Conservation (phyloP, 1,140 invertebrate genomes). For the Neodiprion lecontei region DNA sequence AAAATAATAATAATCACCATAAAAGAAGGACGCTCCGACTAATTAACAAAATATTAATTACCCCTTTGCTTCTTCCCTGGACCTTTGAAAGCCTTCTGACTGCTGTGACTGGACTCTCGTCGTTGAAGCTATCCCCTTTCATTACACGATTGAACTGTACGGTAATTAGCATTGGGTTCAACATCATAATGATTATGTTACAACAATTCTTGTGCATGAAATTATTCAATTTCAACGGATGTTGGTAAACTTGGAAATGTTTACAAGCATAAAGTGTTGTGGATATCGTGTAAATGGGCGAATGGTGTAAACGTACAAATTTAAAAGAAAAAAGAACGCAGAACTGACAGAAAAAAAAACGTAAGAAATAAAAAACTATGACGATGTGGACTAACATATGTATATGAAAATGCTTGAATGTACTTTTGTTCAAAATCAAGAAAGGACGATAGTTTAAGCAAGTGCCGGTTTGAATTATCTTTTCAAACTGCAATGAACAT, state of each 20-base stretch:
- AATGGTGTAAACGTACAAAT: conserved; percentile 57
- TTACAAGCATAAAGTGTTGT: conserved; percentile 45
- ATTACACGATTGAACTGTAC: conserved; percentile 52
- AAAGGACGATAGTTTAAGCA: conserved; percentile 52
- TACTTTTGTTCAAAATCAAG: conserved; percentile 59
- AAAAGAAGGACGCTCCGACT: conserved; percentile 46
- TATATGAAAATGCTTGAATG: conserved; percentile 53
- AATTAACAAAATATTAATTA: conserved; percentile 51
- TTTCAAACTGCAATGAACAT: conserved; percentile 51
- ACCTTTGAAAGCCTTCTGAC: conserved; percentile 40
- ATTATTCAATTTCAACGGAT: conserved; percentile 40
- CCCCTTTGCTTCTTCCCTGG: conserved; percentile 47
- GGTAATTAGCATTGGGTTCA: conserved; percentile 51
- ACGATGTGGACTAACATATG: conserved; percentile 52
- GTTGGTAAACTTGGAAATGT: conserved; percentile 37
- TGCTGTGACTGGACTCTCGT: conserved; percentile 38
- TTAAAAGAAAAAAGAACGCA: conserved; percentile 34
- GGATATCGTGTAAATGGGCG: conserved; percentile 49
- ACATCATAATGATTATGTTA: conserved; percentile 51
- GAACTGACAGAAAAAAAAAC: conserved; percentile 18
- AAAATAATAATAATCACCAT: conserved; percentile 36
- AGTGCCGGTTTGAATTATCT: conserved; percentile 53
- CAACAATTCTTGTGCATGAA: conserved; percentile 42
- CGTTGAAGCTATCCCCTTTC: conserved; percentile 38
- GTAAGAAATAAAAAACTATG: conserved; percentile 21